Evolutionary conservation across 2,888 invertebrate species (phyloP).

Genomic region (Morinoia aosen): DNA sequence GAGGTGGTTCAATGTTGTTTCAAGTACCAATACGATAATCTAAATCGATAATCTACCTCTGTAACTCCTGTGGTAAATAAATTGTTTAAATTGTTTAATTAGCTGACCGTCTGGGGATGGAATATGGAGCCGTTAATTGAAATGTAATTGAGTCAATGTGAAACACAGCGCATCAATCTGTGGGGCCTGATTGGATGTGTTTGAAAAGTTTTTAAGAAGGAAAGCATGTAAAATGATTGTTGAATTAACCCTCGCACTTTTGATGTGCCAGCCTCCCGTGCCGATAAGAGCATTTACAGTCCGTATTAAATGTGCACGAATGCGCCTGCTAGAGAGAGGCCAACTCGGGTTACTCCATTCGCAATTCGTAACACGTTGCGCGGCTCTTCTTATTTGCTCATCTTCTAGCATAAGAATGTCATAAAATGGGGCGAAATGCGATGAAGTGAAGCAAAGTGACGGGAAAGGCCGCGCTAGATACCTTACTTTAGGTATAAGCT

Average conservation of each 20-base stretch:
- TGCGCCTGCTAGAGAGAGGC: not conserved
- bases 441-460: not conserved
- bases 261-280: not conserved
- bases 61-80: too few relatives aligned
- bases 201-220: not conserved
- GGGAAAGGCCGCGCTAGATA: not conserved
- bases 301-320: constrained; percentile 17
- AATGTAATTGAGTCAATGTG: not conserved
- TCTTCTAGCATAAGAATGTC: constrained; percentile 19
- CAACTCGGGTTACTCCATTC: not conserved
- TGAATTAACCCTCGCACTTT: not conserved
- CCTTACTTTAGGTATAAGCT: not conserved
- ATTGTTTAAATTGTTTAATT: too few relatives aligned
- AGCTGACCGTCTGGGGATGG: too few relatives aligned
- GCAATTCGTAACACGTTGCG: not conserved
- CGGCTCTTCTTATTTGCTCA: not conserved
- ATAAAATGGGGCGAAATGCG: not conserved
- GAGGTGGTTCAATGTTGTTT: too few relatives aligned
- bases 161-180: not conserved
- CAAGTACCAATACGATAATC: too few relatives aligned
- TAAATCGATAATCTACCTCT: too few relatives aligned
- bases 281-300: constrained; percentile 25
- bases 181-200: not conserved
- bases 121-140: not conserved
- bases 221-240: not conserved